Base-by-base conservation (phyloP, 2,888 invertebrate genomes). In the Leucophenga maculata region DNA sequence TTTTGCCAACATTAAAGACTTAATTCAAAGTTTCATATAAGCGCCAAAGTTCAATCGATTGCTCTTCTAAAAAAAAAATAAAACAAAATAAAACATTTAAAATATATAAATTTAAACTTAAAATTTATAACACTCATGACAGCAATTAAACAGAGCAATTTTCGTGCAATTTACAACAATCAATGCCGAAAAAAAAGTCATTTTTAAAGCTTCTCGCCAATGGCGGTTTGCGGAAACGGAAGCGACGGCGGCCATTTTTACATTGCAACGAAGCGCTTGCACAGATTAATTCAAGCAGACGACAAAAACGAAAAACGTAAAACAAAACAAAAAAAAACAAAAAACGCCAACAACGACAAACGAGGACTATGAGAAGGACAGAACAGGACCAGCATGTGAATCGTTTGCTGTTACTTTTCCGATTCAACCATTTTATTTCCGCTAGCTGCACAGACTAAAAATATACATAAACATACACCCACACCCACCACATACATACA, bases 401-500 rank as follows among this genome's bases (percentile, higher is more conserved):
- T 39, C 39, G 39, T 39, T 39, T 39, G 39, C 39, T n/a, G 6
- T 16, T 50, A n/a, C 50, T 16, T n/a, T 50, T 57, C 26, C n/a
- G 57, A 57, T 57, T 57, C 26, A 57, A 14, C 26, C 57, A 57
- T 57, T 57, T 57, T 57, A 57, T 57, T 57, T 57, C 57, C 57
- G 57, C 57, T 57, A 22, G 20, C 57, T 57, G 57, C 57, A 26
- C 57, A 22, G 57, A 57, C 57, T 57, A 57, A 57, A 57, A 57
- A 57, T 57, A 57, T 26, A 39, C 39, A 57, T 26, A 18, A 22
- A 57, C 26, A 57, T n/a, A n/a, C 31, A 57, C 57, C 16, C 57
- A 57, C 14, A 26, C 9, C 6, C 18, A 50, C 50, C 2, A 26
- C 14, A 50, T 50, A n/a, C 3, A 50, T n/a, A 3, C 2, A 26